Evolutionary conservation across 2,888 invertebrate species (phyloP).

Genomic region (Therioaphis trifolii): DNA sequence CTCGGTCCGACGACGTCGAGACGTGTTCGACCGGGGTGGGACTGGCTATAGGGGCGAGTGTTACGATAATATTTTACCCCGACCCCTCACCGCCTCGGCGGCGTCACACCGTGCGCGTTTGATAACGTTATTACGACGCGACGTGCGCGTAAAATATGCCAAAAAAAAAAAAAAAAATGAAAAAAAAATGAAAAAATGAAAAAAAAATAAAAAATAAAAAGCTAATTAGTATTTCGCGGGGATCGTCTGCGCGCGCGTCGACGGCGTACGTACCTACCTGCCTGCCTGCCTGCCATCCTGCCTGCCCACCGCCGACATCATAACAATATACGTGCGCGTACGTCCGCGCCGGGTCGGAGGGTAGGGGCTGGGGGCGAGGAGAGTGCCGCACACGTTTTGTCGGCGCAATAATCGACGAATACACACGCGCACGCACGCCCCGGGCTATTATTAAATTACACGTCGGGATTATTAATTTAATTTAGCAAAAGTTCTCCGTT

Average conservation of each 20-base stretch:
- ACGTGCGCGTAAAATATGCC: conserved; percentile 18
- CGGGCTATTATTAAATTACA: conserved; percentile 50
- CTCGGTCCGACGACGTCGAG: too few relatives aligned
- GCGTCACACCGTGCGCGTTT: background rate
- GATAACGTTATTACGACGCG: too few relatives aligned
- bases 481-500: conserved; percentile 41
- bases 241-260: background rate
- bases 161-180: too few relatives aligned
- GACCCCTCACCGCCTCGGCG: too few relatives aligned
- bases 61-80: background rate
- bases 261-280: background rate
- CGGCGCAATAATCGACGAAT: conserved; percentile 46
- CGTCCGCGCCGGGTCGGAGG: too few relatives aligned
- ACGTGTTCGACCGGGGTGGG: too few relatives aligned
- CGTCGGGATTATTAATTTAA: conserved; percentile 52
- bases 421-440: conserved; percentile 13
- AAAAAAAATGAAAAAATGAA: too few relatives aligned
- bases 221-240: conserved; percentile 30
- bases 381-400: conserved; percentile 33
- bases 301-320: too few relatives aligned
- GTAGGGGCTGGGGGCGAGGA: too few relatives aligned
- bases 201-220: too few relatives aligned
- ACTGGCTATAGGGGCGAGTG: background rate
- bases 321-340: too few relatives aligned
- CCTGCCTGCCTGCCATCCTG: too few relatives aligned